Evolutionary conservation across 2,888 invertebrate genomes (phyloP).

Genomic region (Clistopyga incitator): DNA sequence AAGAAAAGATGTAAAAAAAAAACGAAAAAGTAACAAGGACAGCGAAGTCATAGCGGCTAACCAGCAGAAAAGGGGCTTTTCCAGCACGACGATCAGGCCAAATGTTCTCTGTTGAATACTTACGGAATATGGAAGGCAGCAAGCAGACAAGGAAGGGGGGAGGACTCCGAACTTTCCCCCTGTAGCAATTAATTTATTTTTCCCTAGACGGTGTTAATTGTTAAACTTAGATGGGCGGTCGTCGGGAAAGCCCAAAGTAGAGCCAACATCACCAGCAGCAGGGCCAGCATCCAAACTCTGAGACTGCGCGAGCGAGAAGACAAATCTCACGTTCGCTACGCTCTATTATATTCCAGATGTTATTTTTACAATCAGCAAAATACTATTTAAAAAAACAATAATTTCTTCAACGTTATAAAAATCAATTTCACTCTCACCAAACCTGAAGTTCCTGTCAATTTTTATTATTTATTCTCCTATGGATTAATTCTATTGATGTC

Average conservation of each 20-base stretch:
- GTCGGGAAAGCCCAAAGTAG: conserved; percentile 76
- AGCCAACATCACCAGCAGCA: conserved; percentile 63
- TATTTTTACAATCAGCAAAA: conserved; percentile 17
- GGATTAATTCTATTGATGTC: too few species aligned
- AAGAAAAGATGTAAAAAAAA: background rate
- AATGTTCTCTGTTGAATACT: conserved; percentile 55
- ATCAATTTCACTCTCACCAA: conserved; percentile 11
- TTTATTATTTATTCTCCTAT: too few species aligned
- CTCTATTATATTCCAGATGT: conserved; percentile 36
- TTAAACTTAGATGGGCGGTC: conserved; percentile 84
- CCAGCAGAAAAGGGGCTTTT: conserved; percentile 34
- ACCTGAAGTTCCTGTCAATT: too few species aligned
- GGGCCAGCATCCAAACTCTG: conserved; percentile 16
- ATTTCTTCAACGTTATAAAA: conserved; percentile 2
- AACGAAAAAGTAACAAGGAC: background rate
- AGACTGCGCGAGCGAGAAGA: conserved; percentile 45
- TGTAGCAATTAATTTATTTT: conserved; percentile 83
- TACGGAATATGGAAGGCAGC: conserved; percentile 51
- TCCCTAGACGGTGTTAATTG: conserved; percentile 82
- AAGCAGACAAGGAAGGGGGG: conserved; percentile 52
- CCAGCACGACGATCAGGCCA: conserved; percentile 56
- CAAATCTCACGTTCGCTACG: conserved; percentile 41
- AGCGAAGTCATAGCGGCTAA: conserved; percentile 23
- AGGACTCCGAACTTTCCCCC: conserved; percentile 26
- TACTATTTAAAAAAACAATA: background rate